Evolutionary conservation across 2,888 invertebrate genomes (phyloP).

Genomic region (Tribolium freemani): DNA sequence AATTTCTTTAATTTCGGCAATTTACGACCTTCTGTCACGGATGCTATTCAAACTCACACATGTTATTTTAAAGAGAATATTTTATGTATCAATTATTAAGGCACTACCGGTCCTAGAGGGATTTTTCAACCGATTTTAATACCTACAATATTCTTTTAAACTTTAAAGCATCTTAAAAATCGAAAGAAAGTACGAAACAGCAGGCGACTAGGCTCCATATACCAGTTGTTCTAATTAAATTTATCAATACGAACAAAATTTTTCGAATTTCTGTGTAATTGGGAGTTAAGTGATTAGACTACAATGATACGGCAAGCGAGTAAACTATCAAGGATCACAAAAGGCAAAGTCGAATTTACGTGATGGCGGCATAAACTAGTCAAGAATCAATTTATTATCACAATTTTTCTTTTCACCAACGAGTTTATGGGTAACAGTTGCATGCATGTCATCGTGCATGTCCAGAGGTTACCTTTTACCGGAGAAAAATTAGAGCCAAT

Average conservation of each 20-base stretch:
- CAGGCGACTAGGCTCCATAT: not conserved
- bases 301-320: not conserved
- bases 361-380: not conserved
- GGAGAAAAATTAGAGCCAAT: conserved; percentile 34
- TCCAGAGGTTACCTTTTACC: conserved; percentile 52
- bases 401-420: not conserved
- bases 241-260: not conserved
- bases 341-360: not conserved
- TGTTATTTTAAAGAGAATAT: conserved; percentile 4
- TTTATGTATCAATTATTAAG: not conserved
- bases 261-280: not conserved
- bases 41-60: conserved; percentile 3
- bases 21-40: conserved; percentile 48
- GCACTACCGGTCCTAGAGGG: not conserved
- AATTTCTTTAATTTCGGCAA: conserved; percentile 54
- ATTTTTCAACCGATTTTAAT: not conserved
- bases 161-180: not conserved
- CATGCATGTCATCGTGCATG: conserved; percentile 49
- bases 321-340: not conserved
- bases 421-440: not conserved
- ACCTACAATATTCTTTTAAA: not conserved
- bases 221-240: not conserved
- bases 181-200: not conserved
- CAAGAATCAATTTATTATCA: not conserved
- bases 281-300: not conserved